These are phyloP conservation scores for Brachyopa scutellaris DNA, from an alignment of 2,888 invertebrate species.

Conservation along the genomic window DNA sequence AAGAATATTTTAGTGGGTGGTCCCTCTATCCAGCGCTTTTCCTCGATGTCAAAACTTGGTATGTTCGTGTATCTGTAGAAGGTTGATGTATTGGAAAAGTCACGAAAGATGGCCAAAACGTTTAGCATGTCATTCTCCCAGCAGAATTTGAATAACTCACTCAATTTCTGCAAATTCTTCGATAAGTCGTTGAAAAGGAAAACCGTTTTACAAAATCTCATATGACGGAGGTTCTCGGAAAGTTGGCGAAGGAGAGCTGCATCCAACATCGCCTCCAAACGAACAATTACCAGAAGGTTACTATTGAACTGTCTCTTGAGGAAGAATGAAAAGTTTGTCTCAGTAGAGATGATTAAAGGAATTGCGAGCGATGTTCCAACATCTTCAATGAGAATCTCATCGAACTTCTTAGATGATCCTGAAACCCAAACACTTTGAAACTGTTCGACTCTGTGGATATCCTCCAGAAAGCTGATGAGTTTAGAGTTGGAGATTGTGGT, in stretches of 20 bases:
- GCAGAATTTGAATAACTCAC: conserved; percentile 75
- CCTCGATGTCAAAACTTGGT: conserved; percentile 75
- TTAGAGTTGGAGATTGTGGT: background rate
- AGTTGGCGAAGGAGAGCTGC: conserved; percentile 72
- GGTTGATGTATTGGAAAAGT: conserved; percentile 72
- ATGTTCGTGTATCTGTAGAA: conserved; percentile 76
- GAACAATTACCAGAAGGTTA: conserved; percentile 73
- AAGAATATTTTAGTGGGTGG: conserved; percentile 43
- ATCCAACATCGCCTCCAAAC: conserved; percentile 68
- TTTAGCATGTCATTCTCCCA: conserved; percentile 76
- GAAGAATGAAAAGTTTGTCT: conserved; percentile 71
- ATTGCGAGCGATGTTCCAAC: conserved; percentile 48
- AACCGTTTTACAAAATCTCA: conserved; percentile 75
- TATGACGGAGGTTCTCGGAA: conserved; percentile 74
- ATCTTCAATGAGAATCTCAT: conserved; percentile 5
- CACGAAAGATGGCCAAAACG: conserved; percentile 74
- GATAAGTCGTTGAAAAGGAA: conserved; percentile 74
- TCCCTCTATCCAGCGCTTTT: background rate
- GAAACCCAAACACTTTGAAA: conserved; percentile 1
- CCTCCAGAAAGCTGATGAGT: background rate
- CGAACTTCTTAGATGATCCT: background rate
- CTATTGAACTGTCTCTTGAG: conserved; percentile 71
- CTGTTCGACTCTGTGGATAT: background rate
- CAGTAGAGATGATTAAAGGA: conserved; percentile 75
- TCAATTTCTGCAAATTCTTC: conserved; percentile 18